Evolutionary conservation across 1,140 invertebrate genomes (phyloP).

Genomic region (Solenopsis invicta): DNA sequence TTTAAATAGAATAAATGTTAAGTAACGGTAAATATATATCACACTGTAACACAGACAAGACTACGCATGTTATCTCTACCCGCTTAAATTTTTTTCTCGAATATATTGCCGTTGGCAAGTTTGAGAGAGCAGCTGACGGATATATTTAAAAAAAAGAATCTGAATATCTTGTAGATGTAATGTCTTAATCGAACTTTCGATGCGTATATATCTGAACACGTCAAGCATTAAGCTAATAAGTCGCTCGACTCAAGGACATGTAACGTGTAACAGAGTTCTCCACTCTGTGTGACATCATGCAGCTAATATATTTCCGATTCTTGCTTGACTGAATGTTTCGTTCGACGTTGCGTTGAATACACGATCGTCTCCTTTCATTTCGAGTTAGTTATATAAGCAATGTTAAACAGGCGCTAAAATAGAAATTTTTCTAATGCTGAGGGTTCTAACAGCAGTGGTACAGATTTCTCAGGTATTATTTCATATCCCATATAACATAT

Average conservation of each 20-base stretch:
- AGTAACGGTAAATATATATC: neutral
- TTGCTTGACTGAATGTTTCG: neutral
- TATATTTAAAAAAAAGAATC: neutral
- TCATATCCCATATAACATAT: neutral
- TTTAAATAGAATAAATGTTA: no score
- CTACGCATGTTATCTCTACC: neutral
- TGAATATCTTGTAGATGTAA: neutral
- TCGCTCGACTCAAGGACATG: slow-evolving; percentile 41
- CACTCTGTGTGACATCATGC: slow-evolving; percentile 40
- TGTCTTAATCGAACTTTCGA: neutral
- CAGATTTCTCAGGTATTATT: neutral
- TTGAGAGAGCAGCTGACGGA: neutral
- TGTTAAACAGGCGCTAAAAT: neutral
- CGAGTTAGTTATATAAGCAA: neutral
- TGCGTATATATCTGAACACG: neutral
- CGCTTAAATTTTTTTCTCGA: neutral
- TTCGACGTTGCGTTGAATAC: neutral
- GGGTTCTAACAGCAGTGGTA: neutral
- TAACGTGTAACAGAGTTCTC: slow-evolving; percentile 54
- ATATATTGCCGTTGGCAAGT: neutral
- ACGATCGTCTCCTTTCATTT: neutral
- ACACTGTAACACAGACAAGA: neutral
- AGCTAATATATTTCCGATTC: slow-evolving; percentile 32
- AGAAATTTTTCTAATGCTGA: neutral
- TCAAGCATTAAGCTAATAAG: slow-evolving; percentile 55